These are phyloP conservation scores for Lepeophtheirus nordmannii DNA, from an alignment of 2,888 invertebrate species.

Conservation along the genomic window DNA sequence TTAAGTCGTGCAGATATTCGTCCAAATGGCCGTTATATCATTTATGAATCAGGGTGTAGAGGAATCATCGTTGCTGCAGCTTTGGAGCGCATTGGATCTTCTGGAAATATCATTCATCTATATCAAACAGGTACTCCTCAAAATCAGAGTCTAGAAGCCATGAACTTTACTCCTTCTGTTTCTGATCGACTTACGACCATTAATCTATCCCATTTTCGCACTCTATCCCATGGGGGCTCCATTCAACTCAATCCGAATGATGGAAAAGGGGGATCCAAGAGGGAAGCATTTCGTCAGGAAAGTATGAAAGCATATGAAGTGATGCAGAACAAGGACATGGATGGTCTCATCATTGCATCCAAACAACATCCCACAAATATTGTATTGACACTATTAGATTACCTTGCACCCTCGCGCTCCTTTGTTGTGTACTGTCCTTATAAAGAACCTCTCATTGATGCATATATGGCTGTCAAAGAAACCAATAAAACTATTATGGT, in stretches of 20 bases:
- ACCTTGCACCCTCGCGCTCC: slow-evolving; percentile 61
- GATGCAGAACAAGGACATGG: slow-evolving; percentile 46
- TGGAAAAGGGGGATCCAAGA: background rate
- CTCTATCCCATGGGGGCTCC: slow-evolving; percentile 11
- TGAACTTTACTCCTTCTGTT: slow-evolving; percentile 14
- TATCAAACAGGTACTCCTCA: slow-evolving; percentile 27
- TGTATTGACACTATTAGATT: slow-evolving; percentile 54
- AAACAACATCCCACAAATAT: slow-evolving; percentile 74
- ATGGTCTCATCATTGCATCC: slow-evolving; percentile 58
- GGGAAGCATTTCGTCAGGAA: background rate
- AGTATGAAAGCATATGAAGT: slow-evolving; percentile 11
- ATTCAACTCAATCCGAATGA: background rate
- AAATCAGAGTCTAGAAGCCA: slow-evolving; percentile 18
- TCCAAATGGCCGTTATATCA: slow-evolving; percentile 50
- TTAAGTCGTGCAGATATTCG: slow-evolving; percentile 64
- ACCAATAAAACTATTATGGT: slow-evolving; percentile 53
- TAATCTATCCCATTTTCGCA: slow-evolving; percentile 16
- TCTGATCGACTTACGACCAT: slow-evolving; percentile 1
- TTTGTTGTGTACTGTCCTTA: slow-evolving; percentile 66
- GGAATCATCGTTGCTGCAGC: slow-evolving; percentile 70
- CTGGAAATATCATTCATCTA: slow-evolving; percentile 38
- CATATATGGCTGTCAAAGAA: slow-evolving; percentile 60
- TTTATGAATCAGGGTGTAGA: slow-evolving; percentile 75
- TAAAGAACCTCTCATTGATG: slow-evolving; percentile 58
- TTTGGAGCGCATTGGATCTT: slow-evolving; percentile 52